Percentiles rank a stretch among this genome's conserved stretches.
These are phyloP conservation scores for Crepidodera aurea DNA, from an alignment of 2,888 invertebrate species.

Conservation along the genomic window DNA sequence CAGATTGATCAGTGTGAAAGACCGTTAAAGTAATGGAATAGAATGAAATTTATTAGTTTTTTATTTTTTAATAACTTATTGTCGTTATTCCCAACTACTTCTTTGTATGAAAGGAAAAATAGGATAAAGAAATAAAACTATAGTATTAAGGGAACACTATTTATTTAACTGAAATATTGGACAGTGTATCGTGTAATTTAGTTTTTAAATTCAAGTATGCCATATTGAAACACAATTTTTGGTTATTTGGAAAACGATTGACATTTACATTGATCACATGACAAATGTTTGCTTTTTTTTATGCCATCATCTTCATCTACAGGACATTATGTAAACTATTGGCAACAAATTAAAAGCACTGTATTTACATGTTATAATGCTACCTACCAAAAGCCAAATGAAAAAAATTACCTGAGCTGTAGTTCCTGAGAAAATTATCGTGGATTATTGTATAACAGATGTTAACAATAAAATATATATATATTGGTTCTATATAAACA, in stretches of 20 bases:
- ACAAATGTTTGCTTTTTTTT: constrained; percentile 39
- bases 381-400: constrained; percentile 34
- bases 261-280: constrained; percentile 35
- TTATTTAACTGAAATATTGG: constrained; percentile 62
- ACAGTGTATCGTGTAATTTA: constrained; percentile 53
- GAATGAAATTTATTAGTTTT: no score
- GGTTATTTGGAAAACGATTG: constrained; percentile 34
- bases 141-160: constrained; percentile 62
- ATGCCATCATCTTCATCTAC: constrained; percentile 49
- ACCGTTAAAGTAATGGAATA: no score
- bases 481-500: constrained; percentile 21
- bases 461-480: constrained; percentile 37
- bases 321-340: constrained; percentile 36
- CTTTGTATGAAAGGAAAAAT: no score
- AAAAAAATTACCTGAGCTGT: constrained; percentile 58
- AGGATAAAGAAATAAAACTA: constrained; percentile 28
- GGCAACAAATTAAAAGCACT: constrained; percentile 31
- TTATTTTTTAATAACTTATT: no score
- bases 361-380: constrained; percentile 38
- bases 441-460: constrained; percentile 52
- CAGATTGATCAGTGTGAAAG: no score
- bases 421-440: constrained; percentile 59
- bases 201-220: constrained; percentile 57
- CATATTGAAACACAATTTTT: constrained; percentile 44
- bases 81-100: no score